These are phyloP conservation scores for Dasypolia templi DNA, from an alignment of 2,888 invertebrate genomes.

Conservation along the genomic window DNA sequence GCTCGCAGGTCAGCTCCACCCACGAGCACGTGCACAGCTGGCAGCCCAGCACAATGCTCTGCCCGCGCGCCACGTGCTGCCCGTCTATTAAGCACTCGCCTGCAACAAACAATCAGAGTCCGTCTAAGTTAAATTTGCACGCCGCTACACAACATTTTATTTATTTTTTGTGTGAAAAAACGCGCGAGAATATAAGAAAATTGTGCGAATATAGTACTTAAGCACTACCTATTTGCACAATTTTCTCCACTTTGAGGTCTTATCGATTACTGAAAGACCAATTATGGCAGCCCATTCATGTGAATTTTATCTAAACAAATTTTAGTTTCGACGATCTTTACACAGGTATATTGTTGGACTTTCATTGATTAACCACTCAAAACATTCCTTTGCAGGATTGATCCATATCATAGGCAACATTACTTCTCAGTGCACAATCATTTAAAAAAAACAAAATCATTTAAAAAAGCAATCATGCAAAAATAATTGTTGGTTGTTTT, in stretches of 20 bases:
- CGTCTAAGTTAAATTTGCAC: not conserved
- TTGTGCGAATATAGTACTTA: too few species aligned
- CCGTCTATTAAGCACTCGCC: conserved; percentile 82
- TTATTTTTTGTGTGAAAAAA: not conserved
- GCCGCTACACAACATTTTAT: not conserved
- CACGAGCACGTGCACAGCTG: conserved; percentile 81
- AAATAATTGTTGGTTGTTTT: too few species aligned
- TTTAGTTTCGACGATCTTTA: not conserved
- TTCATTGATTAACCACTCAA: not conserved
- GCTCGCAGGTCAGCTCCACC: conserved; percentile 78
- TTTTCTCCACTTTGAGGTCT: not conserved
- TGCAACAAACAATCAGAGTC: conserved; percentile 48
- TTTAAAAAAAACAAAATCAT: too few species aligned
- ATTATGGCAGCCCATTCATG: not conserved
- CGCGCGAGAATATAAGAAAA: too few species aligned
- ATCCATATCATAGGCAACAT: not conserved
- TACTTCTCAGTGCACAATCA: not conserved
- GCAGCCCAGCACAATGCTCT: conserved; percentile 76
- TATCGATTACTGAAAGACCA: not conserved
- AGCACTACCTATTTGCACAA: not conserved
- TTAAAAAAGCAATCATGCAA: too few species aligned
- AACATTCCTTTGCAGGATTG: not conserved
- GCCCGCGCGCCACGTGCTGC: conserved; percentile 77
- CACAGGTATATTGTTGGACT: not conserved
- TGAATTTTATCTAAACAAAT: not conserved